Evolutionary conservation across 1,140 invertebrate species (phyloP).

Genomic region (Mylabris phalerata): DNA sequence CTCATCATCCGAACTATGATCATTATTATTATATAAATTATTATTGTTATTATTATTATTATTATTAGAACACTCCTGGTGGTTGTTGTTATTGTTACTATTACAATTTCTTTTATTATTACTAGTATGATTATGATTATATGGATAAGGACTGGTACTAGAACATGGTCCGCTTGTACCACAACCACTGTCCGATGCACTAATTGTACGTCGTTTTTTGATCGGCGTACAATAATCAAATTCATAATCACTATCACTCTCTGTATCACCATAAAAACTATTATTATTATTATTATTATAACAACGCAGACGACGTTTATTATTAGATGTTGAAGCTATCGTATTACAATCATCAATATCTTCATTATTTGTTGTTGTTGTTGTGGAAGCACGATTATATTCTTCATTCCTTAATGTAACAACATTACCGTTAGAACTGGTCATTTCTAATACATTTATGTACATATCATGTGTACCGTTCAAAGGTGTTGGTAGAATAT

Average conservation of each 20-base stretch:
- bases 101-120: no score
- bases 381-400: conserved; percentile 13
- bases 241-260: conserved; percentile 34
- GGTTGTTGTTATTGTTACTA: conserved; percentile 20
- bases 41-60: conserved; percentile 8
- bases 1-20: conserved; percentile 44
- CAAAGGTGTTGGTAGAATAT: conserved; percentile 49
- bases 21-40: conserved; percentile 19
- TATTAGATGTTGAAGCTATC: background rate
- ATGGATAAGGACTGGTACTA: conserved; percentile 20
- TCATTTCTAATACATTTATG: conserved; percentile 44
- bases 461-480: conserved; percentile 49
- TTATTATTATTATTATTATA: background rate
- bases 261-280: conserved; percentile 13
- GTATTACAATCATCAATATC: background rate
- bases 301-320: background rate
- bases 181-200: conserved; percentile 34
- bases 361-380: background rate
- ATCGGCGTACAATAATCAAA: conserved; percentile 23
- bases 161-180: conserved; percentile 34
- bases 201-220: conserved; percentile 23
- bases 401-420: conserved; percentile 20
- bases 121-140: conserved; percentile 38
- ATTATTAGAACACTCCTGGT: conserved; percentile 40
- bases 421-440: conserved; percentile 23